A percentile compares a stretch with the other conserved stretches of the same genome.
These are phyloP conservation scores for Allolobophora icterica DNA, from an alignment of 2,888 invertebrate species.

Conservation along the genomic window DNA sequence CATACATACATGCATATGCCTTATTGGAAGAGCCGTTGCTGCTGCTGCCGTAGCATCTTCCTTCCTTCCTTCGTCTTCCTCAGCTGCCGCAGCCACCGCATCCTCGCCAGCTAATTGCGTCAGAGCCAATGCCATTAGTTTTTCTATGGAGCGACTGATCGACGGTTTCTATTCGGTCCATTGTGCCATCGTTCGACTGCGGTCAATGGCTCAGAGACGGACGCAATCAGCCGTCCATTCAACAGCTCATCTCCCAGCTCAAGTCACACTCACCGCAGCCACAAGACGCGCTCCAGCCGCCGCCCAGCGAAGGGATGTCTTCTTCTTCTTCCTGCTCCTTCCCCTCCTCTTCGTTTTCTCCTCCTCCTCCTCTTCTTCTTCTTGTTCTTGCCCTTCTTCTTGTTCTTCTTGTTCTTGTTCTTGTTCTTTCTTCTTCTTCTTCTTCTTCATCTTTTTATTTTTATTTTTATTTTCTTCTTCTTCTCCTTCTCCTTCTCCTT, in stretches of 20 bases:
- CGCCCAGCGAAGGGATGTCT: no score
- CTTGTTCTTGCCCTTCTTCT: no score
- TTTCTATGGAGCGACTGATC: background rate
- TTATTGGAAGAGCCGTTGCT: background rate
- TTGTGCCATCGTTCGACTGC: background rate
- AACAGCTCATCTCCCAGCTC: constrained; percentile 17
- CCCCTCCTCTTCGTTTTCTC: background rate
- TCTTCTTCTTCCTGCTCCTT: no score
- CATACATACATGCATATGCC: background rate
- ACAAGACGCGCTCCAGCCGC: background rate
- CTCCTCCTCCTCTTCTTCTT: no score
- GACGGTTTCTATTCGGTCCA: background rate
- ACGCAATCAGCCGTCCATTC: constrained; percentile 2
- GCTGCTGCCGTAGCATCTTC: background rate
- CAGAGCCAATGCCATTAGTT: constrained; percentile 17
- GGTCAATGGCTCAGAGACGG: constrained; percentile 9
- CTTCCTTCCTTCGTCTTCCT: background rate
- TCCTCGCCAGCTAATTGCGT: background rate
- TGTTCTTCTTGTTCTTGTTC: no score
- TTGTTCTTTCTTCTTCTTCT: no score
- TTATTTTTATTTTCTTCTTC: no score
- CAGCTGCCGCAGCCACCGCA: background rate
- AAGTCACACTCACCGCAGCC: background rate
- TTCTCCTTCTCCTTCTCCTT: no score
- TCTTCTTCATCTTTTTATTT: no score